Conservation (phyloP, 2,797 vertebrate species). For the Discoglossus pictus region DNA sequence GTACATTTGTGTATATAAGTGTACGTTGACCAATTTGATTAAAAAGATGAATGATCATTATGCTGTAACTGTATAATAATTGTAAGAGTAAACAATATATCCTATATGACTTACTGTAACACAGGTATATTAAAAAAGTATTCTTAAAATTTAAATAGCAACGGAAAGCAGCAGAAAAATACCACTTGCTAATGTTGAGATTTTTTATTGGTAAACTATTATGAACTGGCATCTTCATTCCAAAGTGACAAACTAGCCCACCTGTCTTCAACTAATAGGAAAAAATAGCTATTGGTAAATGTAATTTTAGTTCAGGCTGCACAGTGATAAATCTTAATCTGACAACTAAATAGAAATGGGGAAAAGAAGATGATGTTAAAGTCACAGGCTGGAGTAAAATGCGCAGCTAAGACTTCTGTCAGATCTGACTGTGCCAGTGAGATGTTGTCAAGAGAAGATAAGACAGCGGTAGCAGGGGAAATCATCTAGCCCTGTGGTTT, state of each 20-base stretch:
- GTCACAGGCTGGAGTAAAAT: slow-evolving; percentile 15
- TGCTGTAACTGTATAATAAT: no score
- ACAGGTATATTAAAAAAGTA: no score
- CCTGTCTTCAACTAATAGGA: slow-evolving; percentile 28
- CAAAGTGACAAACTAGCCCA: slow-evolving; percentile 9
- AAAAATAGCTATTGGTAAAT: slow-evolving; percentile 43
- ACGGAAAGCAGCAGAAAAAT: no score
- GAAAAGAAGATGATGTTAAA: slow-evolving; percentile 35
- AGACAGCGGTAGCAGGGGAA: slow-evolving; percentile 27
- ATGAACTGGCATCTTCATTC: slow-evolving; percentile 6
- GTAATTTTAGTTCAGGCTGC: slow-evolving; percentile 33
- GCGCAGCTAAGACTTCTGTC: slow-evolving; percentile 24
- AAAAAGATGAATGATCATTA: no score
- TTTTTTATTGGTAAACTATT: slow-evolving; percentile 1
- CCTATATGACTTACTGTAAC: no score
- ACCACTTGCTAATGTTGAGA: no score
- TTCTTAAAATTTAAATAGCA: no score
- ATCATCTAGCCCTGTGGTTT: slow-evolving; percentile 24
- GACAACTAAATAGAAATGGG: slow-evolving; percentile 38
- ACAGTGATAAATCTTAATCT: slow-evolving; percentile 45
- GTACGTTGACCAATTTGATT: no score
- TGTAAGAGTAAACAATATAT: no score
- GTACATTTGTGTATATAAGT: no score
- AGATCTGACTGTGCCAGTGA: slow-evolving; percentile 37
- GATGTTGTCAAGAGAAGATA: slow-evolving; percentile 34